Conservation (phyloP, 2,888 invertebrate species). For the Noctuana brunneofusca region DNA sequence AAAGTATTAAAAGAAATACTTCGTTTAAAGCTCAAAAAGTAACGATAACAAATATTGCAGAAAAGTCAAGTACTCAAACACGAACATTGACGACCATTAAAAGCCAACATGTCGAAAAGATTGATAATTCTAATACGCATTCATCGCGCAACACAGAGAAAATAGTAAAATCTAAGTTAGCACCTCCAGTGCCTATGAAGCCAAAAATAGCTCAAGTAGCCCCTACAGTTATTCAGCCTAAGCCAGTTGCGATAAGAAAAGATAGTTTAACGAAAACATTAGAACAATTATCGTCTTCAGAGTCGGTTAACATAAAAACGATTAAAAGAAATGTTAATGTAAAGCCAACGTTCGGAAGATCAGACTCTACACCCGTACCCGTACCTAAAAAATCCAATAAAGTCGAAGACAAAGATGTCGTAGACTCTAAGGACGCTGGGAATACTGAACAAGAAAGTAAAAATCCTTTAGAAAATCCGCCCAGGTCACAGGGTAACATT, state of each 20-base stretch:
- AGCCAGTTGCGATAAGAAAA: slow-evolving; percentile 44
- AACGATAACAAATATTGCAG: slow-evolving; percentile 51
- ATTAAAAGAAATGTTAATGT: slow-evolving; percentile 59
- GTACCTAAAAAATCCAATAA: slow-evolving; percentile 44
- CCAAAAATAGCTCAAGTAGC: slow-evolving; percentile 72
- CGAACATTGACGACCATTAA: slow-evolving; percentile 51
- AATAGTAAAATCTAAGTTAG: slow-evolving; percentile 75
- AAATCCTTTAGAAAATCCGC: slow-evolving; percentile 42
- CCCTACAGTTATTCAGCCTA: slow-evolving; percentile 47
- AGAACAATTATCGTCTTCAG: slow-evolving; percentile 57
- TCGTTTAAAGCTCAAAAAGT: slow-evolving; percentile 61
- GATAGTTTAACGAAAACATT: slow-evolving; percentile 47
- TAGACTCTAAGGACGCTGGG: slow-evolving; percentile 35
- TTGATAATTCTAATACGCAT: slow-evolving; percentile 41
- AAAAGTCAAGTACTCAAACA: slow-evolving; percentile 53
- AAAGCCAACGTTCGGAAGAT: slow-evolving; percentile 52
- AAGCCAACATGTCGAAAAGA: slow-evolving; percentile 46
- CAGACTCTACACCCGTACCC: slow-evolving; percentile 54
- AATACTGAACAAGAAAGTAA: slow-evolving; percentile 38
- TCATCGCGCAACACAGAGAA: slow-evolving; percentile 41
- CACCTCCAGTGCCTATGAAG: slow-evolving; percentile 86
- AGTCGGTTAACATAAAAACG: slow-evolving; percentile 59
- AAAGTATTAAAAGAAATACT: slow-evolving; percentile 60
- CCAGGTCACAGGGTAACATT: slow-evolving; percentile 57
- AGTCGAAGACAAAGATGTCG: slow-evolving; percentile 33